A percentile compares a stretch with the other conserved stretches of the same genome.
phyloP scores from a whole-genome alignment of 1,140 invertebrate species.

The Bombus balteatus region DNA sequence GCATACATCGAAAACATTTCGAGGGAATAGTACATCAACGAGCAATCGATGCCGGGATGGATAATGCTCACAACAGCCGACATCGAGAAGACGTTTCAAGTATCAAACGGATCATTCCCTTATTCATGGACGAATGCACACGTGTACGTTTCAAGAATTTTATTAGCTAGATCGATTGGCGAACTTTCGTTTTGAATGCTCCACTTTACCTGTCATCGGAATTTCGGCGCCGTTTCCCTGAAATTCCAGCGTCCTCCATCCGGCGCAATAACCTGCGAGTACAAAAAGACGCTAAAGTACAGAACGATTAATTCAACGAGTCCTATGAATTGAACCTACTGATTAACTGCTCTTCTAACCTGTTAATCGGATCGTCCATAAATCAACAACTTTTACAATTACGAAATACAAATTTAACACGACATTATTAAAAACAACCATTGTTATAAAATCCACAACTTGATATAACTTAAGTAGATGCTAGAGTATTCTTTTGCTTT shows the following conservation, averaged over 20 bases:
- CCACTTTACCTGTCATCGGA: conserved; percentile 6
- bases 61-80: too few species aligned
- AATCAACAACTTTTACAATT: background rate
- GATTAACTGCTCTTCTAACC: background rate
- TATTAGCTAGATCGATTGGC: too few species aligned
- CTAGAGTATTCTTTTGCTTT: background rate
- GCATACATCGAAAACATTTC: background rate
- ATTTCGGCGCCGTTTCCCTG: background rate
- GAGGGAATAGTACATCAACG: too few species aligned
- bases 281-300: background rate
- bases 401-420: background rate
- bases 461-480: background rate
- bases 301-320: background rate
- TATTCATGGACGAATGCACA: too few species aligned
- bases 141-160: background rate
- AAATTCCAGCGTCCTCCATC: conserved; percentile 17
- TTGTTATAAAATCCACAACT: too few species aligned
- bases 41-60: too few species aligned
- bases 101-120: background rate
- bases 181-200: background rate
- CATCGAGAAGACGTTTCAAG: background rate
- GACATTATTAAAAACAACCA: background rate
- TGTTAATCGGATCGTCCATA: background rate
- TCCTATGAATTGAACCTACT: background rate
- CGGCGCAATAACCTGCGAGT: conserved; percentile 11